Evolutionary conservation across 2,113 vertebrate species (phyloP).

Genomic region (Rhea americana): DNA sequence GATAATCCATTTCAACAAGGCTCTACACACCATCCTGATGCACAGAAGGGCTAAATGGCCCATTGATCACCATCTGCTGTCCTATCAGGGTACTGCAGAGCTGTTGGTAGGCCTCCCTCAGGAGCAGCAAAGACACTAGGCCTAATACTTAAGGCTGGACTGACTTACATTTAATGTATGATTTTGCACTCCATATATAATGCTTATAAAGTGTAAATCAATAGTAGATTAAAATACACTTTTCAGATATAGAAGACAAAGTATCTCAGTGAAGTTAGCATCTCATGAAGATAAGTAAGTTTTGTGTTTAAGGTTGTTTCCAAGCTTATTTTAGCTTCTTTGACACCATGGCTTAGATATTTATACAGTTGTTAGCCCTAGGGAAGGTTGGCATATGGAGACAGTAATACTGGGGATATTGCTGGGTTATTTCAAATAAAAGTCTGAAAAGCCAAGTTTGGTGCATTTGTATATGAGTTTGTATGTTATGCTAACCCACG

Average conservation of each 20-base stretch:
- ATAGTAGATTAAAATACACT: background rate
- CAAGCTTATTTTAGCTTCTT: background rate
- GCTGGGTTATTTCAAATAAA: background rate
- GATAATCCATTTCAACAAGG: rapidly evolving
- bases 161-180: background rate
- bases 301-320: background rate
- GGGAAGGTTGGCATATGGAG: background rate
- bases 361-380: background rate
- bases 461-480: background rate
- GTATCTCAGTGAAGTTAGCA: background rate
- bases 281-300: background rate
- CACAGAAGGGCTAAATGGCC: background rate
- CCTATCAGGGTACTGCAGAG: background rate
- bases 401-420: background rate
- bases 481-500: background rate
- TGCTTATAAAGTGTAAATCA: background rate
- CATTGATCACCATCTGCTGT: constrained; percentile 57
- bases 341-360: background rate
- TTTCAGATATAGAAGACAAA: background rate
- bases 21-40: rapidly evolving
- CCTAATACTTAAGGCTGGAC: background rate
- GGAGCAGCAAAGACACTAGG: rapidly evolving
- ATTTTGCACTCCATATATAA: background rate
- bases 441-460: background rate
- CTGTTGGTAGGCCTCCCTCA: background rate